Percentiles rank a stretch among this genome's conserved stretches.
Conservation (phyloP, 1,140 invertebrate species). For the Orchestia grillus region DNA sequence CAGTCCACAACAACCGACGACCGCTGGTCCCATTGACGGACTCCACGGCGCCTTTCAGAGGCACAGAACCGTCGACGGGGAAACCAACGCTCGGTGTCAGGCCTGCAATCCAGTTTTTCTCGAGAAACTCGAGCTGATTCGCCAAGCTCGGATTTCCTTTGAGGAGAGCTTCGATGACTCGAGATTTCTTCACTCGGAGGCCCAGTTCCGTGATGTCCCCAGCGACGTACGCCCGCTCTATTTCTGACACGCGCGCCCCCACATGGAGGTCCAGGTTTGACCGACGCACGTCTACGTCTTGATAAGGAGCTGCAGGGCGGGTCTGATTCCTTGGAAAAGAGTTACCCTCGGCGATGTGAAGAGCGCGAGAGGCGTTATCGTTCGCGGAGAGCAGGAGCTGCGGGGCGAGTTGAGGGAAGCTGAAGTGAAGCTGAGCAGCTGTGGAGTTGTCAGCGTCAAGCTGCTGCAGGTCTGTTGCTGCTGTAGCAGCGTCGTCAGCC, state of each 20-base stretch:
- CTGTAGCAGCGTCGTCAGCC: not conserved
- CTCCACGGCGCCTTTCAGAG: not conserved
- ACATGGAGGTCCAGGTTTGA: not conserved
- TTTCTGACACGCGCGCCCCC: not conserved
- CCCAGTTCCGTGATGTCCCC: constrained; percentile 20
- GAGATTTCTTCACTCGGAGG: not conserved
- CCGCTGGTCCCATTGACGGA: not conserved
- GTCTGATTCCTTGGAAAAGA: not conserved
- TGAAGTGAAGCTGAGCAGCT: not conserved
- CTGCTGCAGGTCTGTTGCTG: not conserved
- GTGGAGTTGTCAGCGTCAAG: not conserved
- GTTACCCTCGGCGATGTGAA: not conserved
- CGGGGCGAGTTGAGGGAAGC: not conserved
- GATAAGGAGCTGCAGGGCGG: not conserved
- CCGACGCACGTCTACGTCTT: not conserved
- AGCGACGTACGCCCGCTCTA: not conserved
- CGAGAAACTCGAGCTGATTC: not conserved
- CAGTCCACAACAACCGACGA: not conserved
- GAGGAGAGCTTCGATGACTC: not conserved
- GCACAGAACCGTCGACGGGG: not conserved
- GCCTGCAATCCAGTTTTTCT: not conserved
- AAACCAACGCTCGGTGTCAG: not conserved
- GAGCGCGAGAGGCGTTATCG: not conserved
- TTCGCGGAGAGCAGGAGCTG: not conserved
- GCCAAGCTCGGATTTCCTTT: not conserved